A percentile compares a stretch with the other conserved stretches of the same genome.
Conservation (phyloP, 2,797 vertebrate genomes). For the Ctenochaetus hawaiiensis region DNA sequence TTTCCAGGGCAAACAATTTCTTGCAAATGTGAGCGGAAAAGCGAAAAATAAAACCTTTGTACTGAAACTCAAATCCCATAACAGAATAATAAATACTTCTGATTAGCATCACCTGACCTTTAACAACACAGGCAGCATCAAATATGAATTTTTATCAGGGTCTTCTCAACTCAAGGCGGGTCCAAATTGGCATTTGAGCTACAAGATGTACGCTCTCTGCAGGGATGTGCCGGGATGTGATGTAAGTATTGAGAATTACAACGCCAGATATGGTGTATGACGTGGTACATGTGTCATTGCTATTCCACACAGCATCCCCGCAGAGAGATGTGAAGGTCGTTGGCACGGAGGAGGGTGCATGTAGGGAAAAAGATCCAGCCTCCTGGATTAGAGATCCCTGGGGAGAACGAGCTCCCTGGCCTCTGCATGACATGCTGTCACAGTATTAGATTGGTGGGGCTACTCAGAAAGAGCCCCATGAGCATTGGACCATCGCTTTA, state of each 20-base stretch:
- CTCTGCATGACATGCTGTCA: constrained; percentile 66
- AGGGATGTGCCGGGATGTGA: constrained; percentile 40
- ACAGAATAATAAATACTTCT: constrained; percentile 54
- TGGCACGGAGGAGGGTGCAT: constrained; percentile 52
- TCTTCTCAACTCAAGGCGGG: constrained; percentile 6
- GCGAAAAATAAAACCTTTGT: constrained; percentile 27
- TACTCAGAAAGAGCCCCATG: constrained; percentile 45
- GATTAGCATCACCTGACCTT: constrained; percentile 73
- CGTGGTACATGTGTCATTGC: constrained; percentile 42
- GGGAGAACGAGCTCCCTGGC: constrained; percentile 50
- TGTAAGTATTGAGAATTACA: constrained; percentile 38
- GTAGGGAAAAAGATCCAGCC: constrained; percentile 59
- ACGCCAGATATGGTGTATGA: constrained; percentile 30
- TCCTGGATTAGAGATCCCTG: constrained; percentile 70
- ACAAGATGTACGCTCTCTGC: constrained; percentile 12
- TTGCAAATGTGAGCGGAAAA: constrained; percentile 12
- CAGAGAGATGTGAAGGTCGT: constrained; percentile 71
- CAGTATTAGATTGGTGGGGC: constrained; percentile 62
- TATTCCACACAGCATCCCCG: constrained; percentile 61
- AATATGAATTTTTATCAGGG: constrained; percentile 55
- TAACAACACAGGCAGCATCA: constrained; percentile 39
- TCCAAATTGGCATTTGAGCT: constrained; percentile 33
- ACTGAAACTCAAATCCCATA: constrained; percentile 38
- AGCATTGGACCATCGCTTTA: constrained; percentile 50
- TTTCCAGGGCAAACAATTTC: constrained; percentile 29